Evolutionary conservation across 2,113 vertebrate genomes (phyloP).

Genomic region (Poecilia latipinna): DNA sequence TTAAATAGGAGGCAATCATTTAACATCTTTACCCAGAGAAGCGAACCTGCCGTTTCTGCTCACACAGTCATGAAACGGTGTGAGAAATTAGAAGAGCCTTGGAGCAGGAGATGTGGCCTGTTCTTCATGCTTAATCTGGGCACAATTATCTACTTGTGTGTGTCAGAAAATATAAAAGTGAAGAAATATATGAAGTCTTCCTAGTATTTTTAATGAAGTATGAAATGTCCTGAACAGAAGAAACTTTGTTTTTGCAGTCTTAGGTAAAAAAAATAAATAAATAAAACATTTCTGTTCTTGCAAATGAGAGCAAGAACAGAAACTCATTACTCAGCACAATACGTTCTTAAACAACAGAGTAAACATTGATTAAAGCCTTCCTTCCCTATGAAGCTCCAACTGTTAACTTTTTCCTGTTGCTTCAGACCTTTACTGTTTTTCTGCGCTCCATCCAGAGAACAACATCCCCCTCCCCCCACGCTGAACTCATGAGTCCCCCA

Average conservation of each 20-base stretch:
- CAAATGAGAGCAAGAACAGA: not conserved
- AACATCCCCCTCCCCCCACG: not conserved
- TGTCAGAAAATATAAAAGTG: not conserved
- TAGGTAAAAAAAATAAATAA: not conserved
- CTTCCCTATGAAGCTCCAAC: not conserved
- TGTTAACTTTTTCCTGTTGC: slow-evolving; percentile 7
- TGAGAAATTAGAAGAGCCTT: slow-evolving; percentile 15
- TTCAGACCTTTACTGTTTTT: slow-evolving; percentile 41
- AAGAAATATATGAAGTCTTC: not conserved
- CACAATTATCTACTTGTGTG: not conserved
- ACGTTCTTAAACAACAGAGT: too few species aligned
- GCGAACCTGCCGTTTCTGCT: not conserved
- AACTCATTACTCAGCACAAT: not conserved
- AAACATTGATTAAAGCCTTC: too few species aligned
- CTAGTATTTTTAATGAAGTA: too few species aligned
- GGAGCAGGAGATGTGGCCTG: too few species aligned
- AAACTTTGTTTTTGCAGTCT: not conserved
- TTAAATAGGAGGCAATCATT: slow-evolving; percentile 45
- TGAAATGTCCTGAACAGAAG: too few species aligned
- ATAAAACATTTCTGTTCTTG: not conserved
- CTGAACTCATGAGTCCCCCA: slow-evolving; percentile 26
- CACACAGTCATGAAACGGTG: not conserved
- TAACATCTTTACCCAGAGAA: slow-evolving; percentile 7
- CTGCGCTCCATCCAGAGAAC: slow-evolving; percentile 29
- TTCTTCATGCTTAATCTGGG: not conserved